phyloP scores from a whole-genome alignment of 1,140 invertebrate species.

The Dolichoris vasculosae region DNA sequence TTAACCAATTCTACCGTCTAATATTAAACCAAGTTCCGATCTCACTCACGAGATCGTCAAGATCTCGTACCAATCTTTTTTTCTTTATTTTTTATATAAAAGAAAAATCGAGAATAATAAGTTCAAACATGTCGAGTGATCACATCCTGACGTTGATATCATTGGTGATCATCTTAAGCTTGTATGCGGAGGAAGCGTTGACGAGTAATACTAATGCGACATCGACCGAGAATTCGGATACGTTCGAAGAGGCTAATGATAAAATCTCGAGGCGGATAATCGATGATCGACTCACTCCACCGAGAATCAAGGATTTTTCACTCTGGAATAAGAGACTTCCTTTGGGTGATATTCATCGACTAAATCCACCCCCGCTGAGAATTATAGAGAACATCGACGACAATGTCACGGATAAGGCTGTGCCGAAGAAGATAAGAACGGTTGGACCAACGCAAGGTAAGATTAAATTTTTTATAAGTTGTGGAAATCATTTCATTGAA shows the following conservation, averaged over 20 bases:
- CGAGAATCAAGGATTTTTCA: constrained; percentile 6
- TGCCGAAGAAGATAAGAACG: constrained; percentile 40
- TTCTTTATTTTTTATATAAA: background rate
- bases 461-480: background rate
- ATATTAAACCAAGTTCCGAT: background rate
- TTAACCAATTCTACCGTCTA: background rate
- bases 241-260: background rate
- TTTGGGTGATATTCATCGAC: background rate
- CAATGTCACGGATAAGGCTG: constrained; percentile 11
- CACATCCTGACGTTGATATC: background rate
- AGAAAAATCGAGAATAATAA: background rate
- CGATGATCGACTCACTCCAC: constrained; percentile 36
- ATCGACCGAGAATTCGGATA: background rate
- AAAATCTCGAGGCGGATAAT: constrained; percentile 40
- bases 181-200: background rate
- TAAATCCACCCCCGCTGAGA: background rate
- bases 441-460: background rate
- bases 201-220: background rate
- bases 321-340: constrained; percentile 32
- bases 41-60: constrained; percentile 19
- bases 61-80: background rate
- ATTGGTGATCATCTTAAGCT: background rate
- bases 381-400: constrained; percentile 25
- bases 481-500: background rate
- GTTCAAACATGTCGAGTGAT: constrained; percentile 11